phyloP scores from a whole-genome alignment of 2,113 vertebrate species.

The Panurus biarmicus region DNA sequence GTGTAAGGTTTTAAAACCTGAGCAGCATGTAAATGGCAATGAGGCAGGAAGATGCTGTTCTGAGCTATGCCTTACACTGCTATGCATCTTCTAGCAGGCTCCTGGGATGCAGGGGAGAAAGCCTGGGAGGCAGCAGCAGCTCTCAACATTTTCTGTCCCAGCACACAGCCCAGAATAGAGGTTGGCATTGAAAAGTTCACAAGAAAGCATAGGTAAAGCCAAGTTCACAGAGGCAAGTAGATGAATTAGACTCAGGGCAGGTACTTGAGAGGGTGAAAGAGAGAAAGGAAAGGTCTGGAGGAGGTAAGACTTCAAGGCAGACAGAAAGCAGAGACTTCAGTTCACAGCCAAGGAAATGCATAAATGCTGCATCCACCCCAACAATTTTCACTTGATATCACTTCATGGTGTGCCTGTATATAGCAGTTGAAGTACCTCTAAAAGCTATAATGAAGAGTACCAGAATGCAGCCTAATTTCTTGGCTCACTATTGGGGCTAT shows the following conservation, averaged over 20 bases:
- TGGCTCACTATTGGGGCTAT: background rate
- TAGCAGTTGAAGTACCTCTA: background rate
- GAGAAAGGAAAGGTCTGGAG: constrained; percentile 7
- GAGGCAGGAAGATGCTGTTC: constrained; percentile 47
- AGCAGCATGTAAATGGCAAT: constrained; percentile 55
- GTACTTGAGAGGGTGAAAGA: background rate
- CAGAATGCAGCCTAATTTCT: constrained; percentile 18
- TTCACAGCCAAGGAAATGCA: constrained; percentile 56
- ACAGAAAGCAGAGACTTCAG: constrained; percentile 43
- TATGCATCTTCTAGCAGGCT: background rate
- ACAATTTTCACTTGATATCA: constrained; percentile 62
- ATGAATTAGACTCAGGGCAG: background rate
- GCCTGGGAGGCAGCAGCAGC: background rate
- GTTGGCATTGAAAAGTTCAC: background rate
- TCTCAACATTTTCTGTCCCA: background rate
- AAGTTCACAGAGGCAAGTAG: background rate
- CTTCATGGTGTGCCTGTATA: constrained; percentile 39
- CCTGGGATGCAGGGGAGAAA: constrained; percentile 27
- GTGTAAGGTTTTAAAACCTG: constrained; percentile 56
- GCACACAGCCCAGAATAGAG: background rate
- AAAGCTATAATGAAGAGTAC: background rate
- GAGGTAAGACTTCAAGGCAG: background rate
- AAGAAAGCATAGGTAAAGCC: background rate
- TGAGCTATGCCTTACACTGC: constrained; percentile 15
- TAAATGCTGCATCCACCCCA: constrained; percentile 47